Evolutionary conservation across 2,888 invertebrate genomes (phyloP).

Genomic region (Alloplasta piceator): DNA sequence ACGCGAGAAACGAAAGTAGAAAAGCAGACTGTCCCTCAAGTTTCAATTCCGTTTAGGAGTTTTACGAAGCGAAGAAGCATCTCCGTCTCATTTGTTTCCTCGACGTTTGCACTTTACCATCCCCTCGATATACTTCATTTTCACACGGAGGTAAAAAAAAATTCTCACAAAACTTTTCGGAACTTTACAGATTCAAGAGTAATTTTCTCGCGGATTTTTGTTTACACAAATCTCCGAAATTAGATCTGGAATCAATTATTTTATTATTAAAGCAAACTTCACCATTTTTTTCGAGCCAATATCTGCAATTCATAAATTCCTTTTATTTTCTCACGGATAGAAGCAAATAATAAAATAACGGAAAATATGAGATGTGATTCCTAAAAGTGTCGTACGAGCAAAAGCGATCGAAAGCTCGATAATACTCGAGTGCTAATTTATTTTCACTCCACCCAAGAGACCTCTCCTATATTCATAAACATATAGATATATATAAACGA

Average conservation of each 20-base stretch:
- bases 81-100: neutral
- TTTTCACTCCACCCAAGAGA: conserved; percentile 44
- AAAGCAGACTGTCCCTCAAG: conserved; percentile 62
- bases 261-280: too few relatives aligned
- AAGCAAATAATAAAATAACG: neutral
- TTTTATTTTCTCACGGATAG: neutral
- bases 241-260: too few relatives aligned
- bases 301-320: too few relatives aligned
- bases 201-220: neutral
- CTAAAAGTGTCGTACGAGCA: conserved; percentile 5
- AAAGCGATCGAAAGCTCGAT: conserved; percentile 18
- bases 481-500: too few relatives aligned
- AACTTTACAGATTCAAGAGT: conserved; percentile 11
- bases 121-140: neutral
- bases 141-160: neutral
- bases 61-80: conserved; percentile 21
- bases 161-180: neutral
- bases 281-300: too few relatives aligned
- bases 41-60: conserved; percentile 52
- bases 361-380: neutral
- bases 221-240: too few relatives aligned
- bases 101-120: conserved; percentile 32
- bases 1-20: conserved; percentile 52
- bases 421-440: conserved; percentile 42
- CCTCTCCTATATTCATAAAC: too few relatives aligned